Base-by-base conservation (phyloP, 2,113 vertebrate species). In the Polypterus senegalus region DNA sequence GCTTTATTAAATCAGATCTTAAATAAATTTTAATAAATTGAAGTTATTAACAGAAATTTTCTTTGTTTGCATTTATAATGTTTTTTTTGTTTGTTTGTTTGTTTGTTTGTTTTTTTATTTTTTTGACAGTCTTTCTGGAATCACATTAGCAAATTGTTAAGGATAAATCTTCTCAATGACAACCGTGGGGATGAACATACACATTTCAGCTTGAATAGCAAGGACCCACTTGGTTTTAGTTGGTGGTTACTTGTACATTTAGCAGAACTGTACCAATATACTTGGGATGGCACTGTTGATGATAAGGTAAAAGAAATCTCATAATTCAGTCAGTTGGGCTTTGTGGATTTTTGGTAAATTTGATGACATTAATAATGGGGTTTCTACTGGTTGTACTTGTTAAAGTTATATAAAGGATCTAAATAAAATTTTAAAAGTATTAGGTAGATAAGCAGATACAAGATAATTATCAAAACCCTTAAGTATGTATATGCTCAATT, bases 201-300 rank as follows among this genome's bases (percentile, higher is more conserved):
- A 6, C 74, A 76, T 5, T 72, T 84, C 9, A 73, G 74, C 4
- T 48, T 77, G n/a, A 85, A 83, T 46, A 89, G 88, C 69, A 95
- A 90, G 73, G 96, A 98, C 66, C 75, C 86, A 2, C 6, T 92
- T 63, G 89, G 94, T 54, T 94, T 97, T 77, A 86, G 85, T 47
- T 97, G 93, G 96, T 98, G 96, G 96, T 70, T 97, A 74, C 63
- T 90, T 67, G 86, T 86, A 69, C 93, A 94, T 60, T 65, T 94
- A 64, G 83, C 91, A 63, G 79, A 87, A 62, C 77, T 95, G 49
- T 89, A 91, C 57, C 85, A 84, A 59, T 86, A 89, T 71, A 85
- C 83, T 71, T 81, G 76, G 27, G 92, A 86, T 43, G 96, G 96
- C 59, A 72, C 69, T 4, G 44, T 75, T 48, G 85, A 88, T 65